A percentile compares a stretch with the other conserved stretches of the same genome.
Evolutionary conservation across 2,797 vertebrate genomes (phyloP).

Genomic region (Echeneis naucrates): DNA sequence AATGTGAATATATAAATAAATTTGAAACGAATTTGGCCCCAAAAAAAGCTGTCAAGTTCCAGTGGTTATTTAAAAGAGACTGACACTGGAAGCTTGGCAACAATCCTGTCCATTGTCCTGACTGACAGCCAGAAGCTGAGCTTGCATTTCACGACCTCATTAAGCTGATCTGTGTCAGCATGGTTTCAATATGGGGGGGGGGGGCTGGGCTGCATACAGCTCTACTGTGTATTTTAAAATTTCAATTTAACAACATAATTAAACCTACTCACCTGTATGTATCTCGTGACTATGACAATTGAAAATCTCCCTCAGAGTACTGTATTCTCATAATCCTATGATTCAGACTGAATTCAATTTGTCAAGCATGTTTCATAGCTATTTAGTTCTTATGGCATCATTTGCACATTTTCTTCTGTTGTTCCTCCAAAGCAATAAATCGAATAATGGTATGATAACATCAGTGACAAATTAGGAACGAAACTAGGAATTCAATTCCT

Average conservation of each 20-base stretch:
- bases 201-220: conserved; percentile 15
- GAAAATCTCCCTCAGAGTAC: background rate
- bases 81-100: conserved; percentile 53
- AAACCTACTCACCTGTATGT: background rate
- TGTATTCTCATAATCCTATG: background rate
- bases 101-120: conserved; percentile 55
- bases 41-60: conserved; percentile 18
- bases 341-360: background rate
- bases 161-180: conserved; percentile 60
- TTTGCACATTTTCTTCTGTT: conserved; percentile 9
- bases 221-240: background rate
- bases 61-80: conserved; percentile 35
- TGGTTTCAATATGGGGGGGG: conserved; percentile 36
- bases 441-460: conserved; percentile 17
- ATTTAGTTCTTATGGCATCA: background rate
- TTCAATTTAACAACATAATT: conserved; percentile 20
- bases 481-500: conserved; percentile 2
- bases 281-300: conserved; percentile 2
- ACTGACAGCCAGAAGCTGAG: conserved; percentile 66
- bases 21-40: background rate
- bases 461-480: conserved; percentile 18
- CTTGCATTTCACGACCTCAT: conserved; percentile 61
- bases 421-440: background rate
- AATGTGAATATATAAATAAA: background rate
- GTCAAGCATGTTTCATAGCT: background rate